phyloP scores from a whole-genome alignment of 2,797 vertebrate species.

The Leptoclinus maculatus region DNA sequence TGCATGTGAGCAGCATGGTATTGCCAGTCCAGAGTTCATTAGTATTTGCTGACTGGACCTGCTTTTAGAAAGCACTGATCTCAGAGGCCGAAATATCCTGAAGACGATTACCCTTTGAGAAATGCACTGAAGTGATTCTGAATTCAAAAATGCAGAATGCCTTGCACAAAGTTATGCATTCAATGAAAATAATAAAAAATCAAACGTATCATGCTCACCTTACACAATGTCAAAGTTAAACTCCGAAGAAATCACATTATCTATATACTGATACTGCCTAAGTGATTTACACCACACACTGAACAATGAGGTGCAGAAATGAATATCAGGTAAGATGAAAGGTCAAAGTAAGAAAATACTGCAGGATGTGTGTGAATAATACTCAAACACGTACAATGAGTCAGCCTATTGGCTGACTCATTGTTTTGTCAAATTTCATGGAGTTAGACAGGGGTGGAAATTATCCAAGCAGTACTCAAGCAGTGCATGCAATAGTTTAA shows the following conservation, averaged over 20 bases:
- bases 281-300: neutral
- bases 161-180: neutral
- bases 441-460: neutral
- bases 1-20: neutral
- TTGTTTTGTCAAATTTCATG: constrained; percentile 18
- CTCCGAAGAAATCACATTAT: neutral
- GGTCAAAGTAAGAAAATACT: neutral
- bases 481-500: neutral
- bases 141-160: neutral
- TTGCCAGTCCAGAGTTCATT: neutral
- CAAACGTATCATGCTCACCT: neutral
- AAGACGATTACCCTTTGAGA: neutral
- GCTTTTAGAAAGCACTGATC: neutral
- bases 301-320: neutral
- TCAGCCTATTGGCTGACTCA: constrained; percentile 7
- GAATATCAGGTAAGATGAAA: neutral
- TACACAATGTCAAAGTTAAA: neutral
- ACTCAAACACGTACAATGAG: constrained; percentile 1
- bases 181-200: neutral
- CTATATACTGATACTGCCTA: neutral
- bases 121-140: neutral
- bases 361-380: constrained; percentile 1
- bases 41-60: neutral
- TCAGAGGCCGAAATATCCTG: neutral
- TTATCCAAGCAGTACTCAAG: neutral